These are phyloP conservation scores for Psix sp. DNA, from an alignment of 1,140 invertebrate species.

Conservation along the genomic window DNA sequence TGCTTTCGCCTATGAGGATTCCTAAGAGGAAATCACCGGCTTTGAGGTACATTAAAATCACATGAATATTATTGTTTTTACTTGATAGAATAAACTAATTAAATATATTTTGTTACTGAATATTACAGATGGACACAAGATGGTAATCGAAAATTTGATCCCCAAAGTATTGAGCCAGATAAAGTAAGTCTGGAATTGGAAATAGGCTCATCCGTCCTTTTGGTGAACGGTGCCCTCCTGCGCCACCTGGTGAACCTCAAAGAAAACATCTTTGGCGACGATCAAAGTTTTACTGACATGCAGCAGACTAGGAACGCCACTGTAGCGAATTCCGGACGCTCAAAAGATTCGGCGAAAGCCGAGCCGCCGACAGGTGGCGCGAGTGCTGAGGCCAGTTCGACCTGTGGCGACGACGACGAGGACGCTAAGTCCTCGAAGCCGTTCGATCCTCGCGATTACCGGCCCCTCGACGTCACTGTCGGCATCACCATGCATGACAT, in stretches of 20 bases:
- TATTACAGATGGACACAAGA: conserved; percentile 77
- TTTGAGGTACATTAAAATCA: conserved; percentile 74
- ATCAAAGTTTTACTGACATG: conserved; percentile 96
- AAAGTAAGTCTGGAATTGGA: conserved; percentile 93
- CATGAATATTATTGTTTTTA: neutral
- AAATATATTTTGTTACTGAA: neutral
- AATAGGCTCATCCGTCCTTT: conserved; percentile 92
- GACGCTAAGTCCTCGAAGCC: conserved; percentile 78
- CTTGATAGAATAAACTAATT: no score
- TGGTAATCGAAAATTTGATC: conserved; percentile 88
- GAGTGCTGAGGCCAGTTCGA: conserved; percentile 74
- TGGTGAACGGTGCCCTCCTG: conserved; percentile 93
- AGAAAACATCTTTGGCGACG: conserved; percentile 97
- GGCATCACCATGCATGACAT: conserved; percentile 97
- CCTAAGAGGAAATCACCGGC: conserved; percentile 85
- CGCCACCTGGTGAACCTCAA: conserved; percentile 92
- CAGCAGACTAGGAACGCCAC: conserved; percentile 78
- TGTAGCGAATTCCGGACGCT: conserved; percentile 65
- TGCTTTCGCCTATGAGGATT: conserved; percentile 93
- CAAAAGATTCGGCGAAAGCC: conserved; percentile 67
- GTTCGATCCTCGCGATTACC: conserved; percentile 91
- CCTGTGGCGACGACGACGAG: conserved; percentile 76
- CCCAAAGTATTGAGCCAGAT: conserved; percentile 88
- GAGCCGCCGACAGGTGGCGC: conserved; percentile 64
- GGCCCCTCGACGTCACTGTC: conserved; percentile 93